Percentiles rank a stretch among this genome's conserved stretches.
Evolutionary conservation across 2,113 vertebrate species (phyloP).

Genomic region (Chaenocephalus aceratus): DNA sequence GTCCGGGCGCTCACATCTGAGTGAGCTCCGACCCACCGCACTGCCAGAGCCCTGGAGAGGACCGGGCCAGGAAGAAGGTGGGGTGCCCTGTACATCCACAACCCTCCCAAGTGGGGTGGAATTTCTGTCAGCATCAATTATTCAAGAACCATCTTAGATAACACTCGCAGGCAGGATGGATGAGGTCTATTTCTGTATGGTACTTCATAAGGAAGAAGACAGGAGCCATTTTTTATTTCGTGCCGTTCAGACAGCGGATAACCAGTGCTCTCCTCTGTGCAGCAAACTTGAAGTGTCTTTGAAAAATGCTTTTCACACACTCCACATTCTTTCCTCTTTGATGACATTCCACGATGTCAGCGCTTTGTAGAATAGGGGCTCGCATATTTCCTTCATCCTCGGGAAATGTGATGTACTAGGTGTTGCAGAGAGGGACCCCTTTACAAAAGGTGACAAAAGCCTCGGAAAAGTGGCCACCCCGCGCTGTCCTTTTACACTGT

Average conservation of each 20-base stretch:
- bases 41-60: conserved; percentile 55
- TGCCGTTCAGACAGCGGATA: conserved; percentile 63
- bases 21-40: conserved; percentile 61
- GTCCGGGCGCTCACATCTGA: conserved; percentile 69
- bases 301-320: conserved; percentile 68
- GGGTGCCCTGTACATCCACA: conserved; percentile 67
- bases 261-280: conserved; percentile 59
- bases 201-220: conserved; percentile 81
- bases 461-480: conserved; percentile 28
- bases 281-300: conserved; percentile 53
- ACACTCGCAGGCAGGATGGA: conserved; percentile 76
- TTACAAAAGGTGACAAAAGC: conserved; percentile 63
- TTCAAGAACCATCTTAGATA: conserved; percentile 82
- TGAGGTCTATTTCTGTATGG: conserved; percentile 82
- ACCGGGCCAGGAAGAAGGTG: conserved; percentile 51
- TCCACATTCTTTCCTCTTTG: conserved; percentile 47
- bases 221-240: conserved; percentile 79
- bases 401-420: conserved; percentile 59
- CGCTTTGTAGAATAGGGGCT: conserved; percentile 58
- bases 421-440: conserved; percentile 50
- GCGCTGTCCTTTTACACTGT: conserved; percentile 30
- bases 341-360: conserved; percentile 65
- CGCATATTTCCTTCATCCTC: conserved; percentile 51
- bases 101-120: conserved; percentile 75
- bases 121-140: conserved; percentile 82